Percentiles rank a stretch among this genome's conserved stretches.
phyloP scores from a whole-genome alignment of 1,140 invertebrate genomes.

The Drosophila sucinea region DNA sequence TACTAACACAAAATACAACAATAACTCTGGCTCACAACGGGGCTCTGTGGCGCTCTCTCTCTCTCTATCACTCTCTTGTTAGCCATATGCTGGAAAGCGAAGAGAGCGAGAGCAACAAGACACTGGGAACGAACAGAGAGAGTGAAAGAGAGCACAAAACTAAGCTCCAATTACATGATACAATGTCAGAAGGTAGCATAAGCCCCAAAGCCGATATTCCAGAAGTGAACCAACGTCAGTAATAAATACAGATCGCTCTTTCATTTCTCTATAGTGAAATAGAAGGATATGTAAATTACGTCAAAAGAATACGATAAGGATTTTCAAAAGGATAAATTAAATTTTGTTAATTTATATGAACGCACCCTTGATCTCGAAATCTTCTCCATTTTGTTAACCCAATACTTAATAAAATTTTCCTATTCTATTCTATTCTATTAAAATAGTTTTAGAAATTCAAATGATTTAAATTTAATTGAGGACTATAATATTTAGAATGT shows the following conservation, averaged over 20 bases:
- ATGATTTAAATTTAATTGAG: too few relatives aligned
- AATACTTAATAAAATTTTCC: too few relatives aligned
- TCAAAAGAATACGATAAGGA: too few relatives aligned
- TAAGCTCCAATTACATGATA: constrained; percentile 53
- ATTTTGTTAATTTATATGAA: too few relatives aligned
- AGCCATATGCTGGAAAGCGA: constrained; percentile 35
- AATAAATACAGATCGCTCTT: background rate
- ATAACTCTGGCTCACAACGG: constrained; percentile 27
- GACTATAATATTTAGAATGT: too few relatives aligned
- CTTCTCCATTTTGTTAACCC: too few relatives aligned
- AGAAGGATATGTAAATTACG: too few relatives aligned
- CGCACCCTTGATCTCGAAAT: too few relatives aligned
- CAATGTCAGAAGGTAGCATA: constrained; percentile 40
- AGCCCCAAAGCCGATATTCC: background rate
- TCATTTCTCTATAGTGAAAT: too few relatives aligned
- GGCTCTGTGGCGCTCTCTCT: background rate
- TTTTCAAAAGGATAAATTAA: too few relatives aligned
- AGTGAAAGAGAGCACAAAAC: constrained; percentile 15
- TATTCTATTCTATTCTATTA: too few relatives aligned
- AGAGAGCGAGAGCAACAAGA: constrained; percentile 19
- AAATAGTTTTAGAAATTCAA: too few relatives aligned
- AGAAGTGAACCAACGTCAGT: background rate
- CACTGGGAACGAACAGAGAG: constrained; percentile 1
- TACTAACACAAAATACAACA: constrained; percentile 64
- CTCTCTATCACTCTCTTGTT: background rate